A percentile compares a stretch with the other conserved stretches of the same genome.
Evolutionary conservation across 2,797 vertebrate species (phyloP).

Genomic region (Myripristis jacobus): DNA sequence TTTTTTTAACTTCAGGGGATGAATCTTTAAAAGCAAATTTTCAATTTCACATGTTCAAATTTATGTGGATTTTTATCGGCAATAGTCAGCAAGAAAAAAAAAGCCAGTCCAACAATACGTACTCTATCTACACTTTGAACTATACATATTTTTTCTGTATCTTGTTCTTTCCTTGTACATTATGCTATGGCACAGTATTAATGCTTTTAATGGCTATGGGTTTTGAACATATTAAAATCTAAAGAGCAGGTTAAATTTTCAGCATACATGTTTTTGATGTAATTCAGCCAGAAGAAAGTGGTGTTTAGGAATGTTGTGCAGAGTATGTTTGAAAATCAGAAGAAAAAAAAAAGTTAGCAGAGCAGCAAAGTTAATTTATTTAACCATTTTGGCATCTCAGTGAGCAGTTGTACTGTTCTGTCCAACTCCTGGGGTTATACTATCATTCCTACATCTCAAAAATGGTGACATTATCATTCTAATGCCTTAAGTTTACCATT

Average conservation of each 20-base stretch:
- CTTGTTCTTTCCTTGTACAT: slow-evolving; percentile 82
- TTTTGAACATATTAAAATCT: slow-evolving; percentile 77
- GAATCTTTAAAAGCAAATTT: slow-evolving; percentile 81
- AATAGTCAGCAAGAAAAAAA: slow-evolving; percentile 77
- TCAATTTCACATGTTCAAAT: slow-evolving; percentile 82
- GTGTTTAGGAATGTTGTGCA: slow-evolving; percentile 42
- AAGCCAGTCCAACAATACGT: slow-evolving; percentile 67
- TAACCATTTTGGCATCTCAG: slow-evolving; percentile 49
- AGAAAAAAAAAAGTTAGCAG: slow-evolving; percentile 56
- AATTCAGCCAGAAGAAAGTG: slow-evolving; percentile 38
- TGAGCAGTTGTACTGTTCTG: slow-evolving; percentile 19
- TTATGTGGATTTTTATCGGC: slow-evolving; percentile 91
- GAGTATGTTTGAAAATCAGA: slow-evolving; percentile 62
- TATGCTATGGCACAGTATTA: slow-evolving; percentile 76
- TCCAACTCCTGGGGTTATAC: slow-evolving; percentile 47
- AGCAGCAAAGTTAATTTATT: slow-evolving; percentile 54
- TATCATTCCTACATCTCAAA: slow-evolving; percentile 41
- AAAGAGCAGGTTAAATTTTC: slow-evolving; percentile 67
- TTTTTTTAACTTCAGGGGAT: slow-evolving; percentile 77
- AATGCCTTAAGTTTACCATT: slow-evolving; percentile 68
- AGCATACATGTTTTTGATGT: slow-evolving; percentile 50
- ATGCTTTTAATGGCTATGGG: slow-evolving; percentile 77
- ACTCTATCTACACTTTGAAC: slow-evolving; percentile 75
- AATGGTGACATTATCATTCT: slow-evolving; percentile 61
- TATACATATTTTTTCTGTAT: slow-evolving; percentile 81